Evolutionary conservation across 92 coral and sea anemone genomes (phyloP).

Genomic region (Heliopora coerulea): DNA sequence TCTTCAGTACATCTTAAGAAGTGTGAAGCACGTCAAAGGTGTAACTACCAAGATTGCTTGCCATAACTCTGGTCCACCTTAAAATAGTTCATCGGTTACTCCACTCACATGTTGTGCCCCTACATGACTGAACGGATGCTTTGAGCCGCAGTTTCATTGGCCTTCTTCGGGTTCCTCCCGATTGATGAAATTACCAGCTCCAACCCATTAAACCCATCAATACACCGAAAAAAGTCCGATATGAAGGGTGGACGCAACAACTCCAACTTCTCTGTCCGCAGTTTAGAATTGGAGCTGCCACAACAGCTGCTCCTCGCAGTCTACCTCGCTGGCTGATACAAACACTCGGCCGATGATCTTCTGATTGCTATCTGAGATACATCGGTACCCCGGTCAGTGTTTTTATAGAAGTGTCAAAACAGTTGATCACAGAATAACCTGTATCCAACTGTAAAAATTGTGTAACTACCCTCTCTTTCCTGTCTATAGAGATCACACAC

Average conservation of each 20-base stretch:
- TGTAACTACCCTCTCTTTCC: too few species aligned
- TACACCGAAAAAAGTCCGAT: slow-evolving; percentile 35
- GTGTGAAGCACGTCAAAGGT: slow-evolving; percentile 44
- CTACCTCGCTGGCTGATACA: slow-evolving; percentile 33
- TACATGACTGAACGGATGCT: background rate
- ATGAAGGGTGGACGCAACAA: slow-evolving; percentile 10
- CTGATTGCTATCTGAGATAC: slow-evolving; percentile 42
- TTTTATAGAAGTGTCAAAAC: too few species aligned
- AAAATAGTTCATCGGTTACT: slow-evolving; percentile 12
- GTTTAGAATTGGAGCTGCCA: slow-evolving; percentile 45
- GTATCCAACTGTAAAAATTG: too few species aligned
- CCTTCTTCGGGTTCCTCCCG: slow-evolving; percentile 49
- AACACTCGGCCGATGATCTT: slow-evolving; percentile 44
- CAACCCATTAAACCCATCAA: background rate
- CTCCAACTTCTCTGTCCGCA: slow-evolving; percentile 43
- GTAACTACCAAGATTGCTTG: slow-evolving; percentile 15
- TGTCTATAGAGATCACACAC: too few species aligned
- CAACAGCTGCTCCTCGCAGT: slow-evolving; percentile 25
- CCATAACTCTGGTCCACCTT: slow-evolving; percentile 48
- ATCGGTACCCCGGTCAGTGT: too few species aligned
- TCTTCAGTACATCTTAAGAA: too few species aligned
- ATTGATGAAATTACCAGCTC: slow-evolving; percentile 50
- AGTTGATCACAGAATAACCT: too few species aligned
- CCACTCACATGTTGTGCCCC: slow-evolving; percentile 3
- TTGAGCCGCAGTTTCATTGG: slow-evolving; percentile 46